Base-by-base conservation (phyloP, 2,888 invertebrate genomes). In the Drosophila mimica region DNA sequence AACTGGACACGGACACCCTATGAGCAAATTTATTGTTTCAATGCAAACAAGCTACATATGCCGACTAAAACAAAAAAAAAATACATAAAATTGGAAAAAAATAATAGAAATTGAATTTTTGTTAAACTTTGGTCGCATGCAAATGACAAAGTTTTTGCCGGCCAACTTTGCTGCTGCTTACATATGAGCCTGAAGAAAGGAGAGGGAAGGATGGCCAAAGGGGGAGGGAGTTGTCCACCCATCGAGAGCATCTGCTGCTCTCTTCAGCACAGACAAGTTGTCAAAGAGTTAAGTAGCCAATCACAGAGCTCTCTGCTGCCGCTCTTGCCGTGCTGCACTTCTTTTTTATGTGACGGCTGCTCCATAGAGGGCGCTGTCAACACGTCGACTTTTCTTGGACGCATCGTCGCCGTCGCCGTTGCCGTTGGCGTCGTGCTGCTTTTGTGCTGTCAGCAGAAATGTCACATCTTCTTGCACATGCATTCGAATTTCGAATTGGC, bases 241-340 rank as follows among this genome's bases (percentile, higher is more conserved):
- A 68, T 51, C 40, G 68, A 40, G 59, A 70, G 54, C 70, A 70
- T 64, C 43, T 70, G 65, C 74, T 64, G 76, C 49, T 40, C 61
- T 65, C 48, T 68, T 67, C 67, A 52, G 69, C 66, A 54, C 46
- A 69, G 72, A 63, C 76, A 81, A 90, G 85, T 89, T 89, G 90
- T 79, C 88, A 82, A 87, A 78, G 80, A 89, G 90, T 90, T 87
- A 87, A 87, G 90, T 89, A 90, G 90, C 88, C 90, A 90, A 87
- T 87, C 87, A 87, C 80, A 59, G 79, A 53, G 77, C 60, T 57
- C 64, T 57, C 43, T 57, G 59, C 70, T 17, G 38, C 58, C 25
- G 54, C 46, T 48, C 56, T 40, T 7, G 13, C 28, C 46, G 17
- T 54, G 56, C 56, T 34, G 53, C 38, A 17, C 30, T 48, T 51